Base-by-base conservation (phyloP, 2,797 vertebrate genomes). In the Thunnus albacares region DNA sequence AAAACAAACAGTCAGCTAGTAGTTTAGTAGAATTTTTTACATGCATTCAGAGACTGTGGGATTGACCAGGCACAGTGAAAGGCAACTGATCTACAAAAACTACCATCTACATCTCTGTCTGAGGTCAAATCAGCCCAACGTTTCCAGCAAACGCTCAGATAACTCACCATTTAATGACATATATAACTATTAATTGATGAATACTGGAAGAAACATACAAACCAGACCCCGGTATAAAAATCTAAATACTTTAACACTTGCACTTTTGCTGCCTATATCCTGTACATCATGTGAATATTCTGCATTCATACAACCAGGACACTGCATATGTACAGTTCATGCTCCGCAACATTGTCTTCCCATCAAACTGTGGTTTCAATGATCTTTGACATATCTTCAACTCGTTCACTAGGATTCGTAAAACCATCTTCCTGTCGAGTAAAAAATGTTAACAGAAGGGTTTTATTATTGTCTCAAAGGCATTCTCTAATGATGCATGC, bases 311-410 rank as follows among this genome's bases (percentile, higher is more conserved):
- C 38, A 38, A 38, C 38, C 53, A 26, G 45, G 11, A 20, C 18
- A 24, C 47, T 10, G 74, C 67, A 55, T 52, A 22, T 49, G 60
- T 45, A 24, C 3, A 20, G 45, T 1, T 7, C 17, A 0, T 58
- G 65, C 41, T 80, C 74, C 55, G 71, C 57, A 56, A 51, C 56
- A 76, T 67, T 47, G 15, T 49, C 58, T 26, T 57, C 58, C 75
- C 26, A 51, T 30, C 5, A 61, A 24, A 15, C 45, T 49, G 45
- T 17, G 45, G 11, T 57, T 22, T 73, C 15, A 52, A 30, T 6
- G 1, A 72, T 6, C 61, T 38, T 3, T 24, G 30, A 55, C 14
- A 14, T 3, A 53, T 18, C 15, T 26, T 77, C n/a, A 30, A 20
- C 22, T 41, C 5, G 63, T 53, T 28, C 30, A 41, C 51, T 6